phyloP scores from a whole-genome alignment of 2,888 invertebrate species.

The Orthosia incerta region DNA sequence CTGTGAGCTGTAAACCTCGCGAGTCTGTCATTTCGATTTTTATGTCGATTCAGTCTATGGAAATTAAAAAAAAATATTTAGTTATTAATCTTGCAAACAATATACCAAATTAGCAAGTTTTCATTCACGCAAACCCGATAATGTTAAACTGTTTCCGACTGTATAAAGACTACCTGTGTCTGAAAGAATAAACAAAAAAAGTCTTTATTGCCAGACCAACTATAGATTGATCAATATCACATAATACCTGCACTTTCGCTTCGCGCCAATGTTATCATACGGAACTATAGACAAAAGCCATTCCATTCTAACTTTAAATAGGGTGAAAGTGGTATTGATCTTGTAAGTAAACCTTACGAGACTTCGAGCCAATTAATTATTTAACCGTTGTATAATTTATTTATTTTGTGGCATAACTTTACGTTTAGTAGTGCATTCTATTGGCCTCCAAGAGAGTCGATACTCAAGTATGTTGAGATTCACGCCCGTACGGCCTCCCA shows the following conservation, averaged over 20 bases:
- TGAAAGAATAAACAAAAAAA: slow-evolving; percentile 2
- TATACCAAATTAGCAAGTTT: background rate
- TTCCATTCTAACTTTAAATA: slow-evolving; percentile 9
- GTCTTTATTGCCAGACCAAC: slow-evolving; percentile 3
- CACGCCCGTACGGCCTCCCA: background rate
- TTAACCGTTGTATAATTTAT: background rate
- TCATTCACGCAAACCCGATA: background rate
- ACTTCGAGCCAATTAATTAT: slow-evolving; percentile 23
- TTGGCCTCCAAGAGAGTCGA: background rate
- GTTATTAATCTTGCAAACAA: no score
- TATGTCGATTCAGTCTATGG: no score
- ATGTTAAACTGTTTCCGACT: background rate
- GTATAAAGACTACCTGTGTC: background rate
- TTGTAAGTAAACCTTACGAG: slow-evolving; percentile 15
- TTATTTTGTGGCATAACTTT: background rate
- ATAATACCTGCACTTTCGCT: slow-evolving; percentile 37
- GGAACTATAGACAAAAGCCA: slow-evolving; percentile 25
- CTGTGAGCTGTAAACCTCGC: no score
- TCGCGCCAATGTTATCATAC: slow-evolving; percentile 6
- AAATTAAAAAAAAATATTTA: no score
- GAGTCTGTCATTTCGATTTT: no score
- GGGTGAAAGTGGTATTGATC: slow-evolving; percentile 48
- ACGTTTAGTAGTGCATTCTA: background rate
- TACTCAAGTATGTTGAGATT: background rate
- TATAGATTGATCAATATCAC: slow-evolving; percentile 27